phyloP scores from a whole-genome alignment of 1,140 invertebrate species.

The Psix sp. region DNA sequence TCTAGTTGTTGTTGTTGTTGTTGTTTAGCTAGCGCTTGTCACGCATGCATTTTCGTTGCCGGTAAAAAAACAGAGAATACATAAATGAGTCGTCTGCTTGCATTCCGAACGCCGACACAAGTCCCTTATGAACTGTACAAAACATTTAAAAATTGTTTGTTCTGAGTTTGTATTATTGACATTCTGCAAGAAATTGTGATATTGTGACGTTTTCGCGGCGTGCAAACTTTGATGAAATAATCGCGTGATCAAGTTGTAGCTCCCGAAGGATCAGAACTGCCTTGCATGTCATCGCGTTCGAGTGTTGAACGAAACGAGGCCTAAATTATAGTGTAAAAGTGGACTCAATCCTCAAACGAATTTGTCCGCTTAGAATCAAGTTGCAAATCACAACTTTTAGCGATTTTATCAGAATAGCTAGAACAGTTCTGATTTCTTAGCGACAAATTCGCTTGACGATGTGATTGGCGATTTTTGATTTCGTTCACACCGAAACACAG shows the following conservation, averaged over 20 bases:
- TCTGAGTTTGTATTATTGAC: slow-evolving; percentile 42
- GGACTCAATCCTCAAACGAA: slow-evolving; percentile 59
- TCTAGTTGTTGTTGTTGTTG: slow-evolving; percentile 59
- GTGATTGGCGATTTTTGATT: no score
- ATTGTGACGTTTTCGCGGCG: slow-evolving; percentile 51
- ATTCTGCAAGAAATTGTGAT: slow-evolving; percentile 58
- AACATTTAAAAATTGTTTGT: neutral
- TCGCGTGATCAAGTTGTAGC: slow-evolving; percentile 59
- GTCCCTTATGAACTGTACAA: neutral
- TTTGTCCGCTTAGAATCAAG: slow-evolving; percentile 47
- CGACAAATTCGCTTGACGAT: slow-evolving; percentile 41
- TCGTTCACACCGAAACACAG: slow-evolving; percentile 16
- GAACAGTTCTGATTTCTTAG: no score
- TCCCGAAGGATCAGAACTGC: slow-evolving; percentile 56
- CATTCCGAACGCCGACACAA: neutral
- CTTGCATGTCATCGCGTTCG: slow-evolving; percentile 59
- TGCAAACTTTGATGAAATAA: slow-evolving; percentile 56
- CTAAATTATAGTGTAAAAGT: slow-evolving; percentile 60
- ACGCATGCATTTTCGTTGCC: slow-evolving; percentile 35
- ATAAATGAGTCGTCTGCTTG: neutral
- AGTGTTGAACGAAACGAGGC: slow-evolving; percentile 54
- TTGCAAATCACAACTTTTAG: slow-evolving; percentile 40
- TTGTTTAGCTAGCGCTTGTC: slow-evolving; percentile 49
- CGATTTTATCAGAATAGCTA: slow-evolving; percentile 43
- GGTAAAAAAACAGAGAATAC: neutral